Conservation (phyloP, 2,888 invertebrate genomes). For the Caenorhabditis macrosperma region DNA sequence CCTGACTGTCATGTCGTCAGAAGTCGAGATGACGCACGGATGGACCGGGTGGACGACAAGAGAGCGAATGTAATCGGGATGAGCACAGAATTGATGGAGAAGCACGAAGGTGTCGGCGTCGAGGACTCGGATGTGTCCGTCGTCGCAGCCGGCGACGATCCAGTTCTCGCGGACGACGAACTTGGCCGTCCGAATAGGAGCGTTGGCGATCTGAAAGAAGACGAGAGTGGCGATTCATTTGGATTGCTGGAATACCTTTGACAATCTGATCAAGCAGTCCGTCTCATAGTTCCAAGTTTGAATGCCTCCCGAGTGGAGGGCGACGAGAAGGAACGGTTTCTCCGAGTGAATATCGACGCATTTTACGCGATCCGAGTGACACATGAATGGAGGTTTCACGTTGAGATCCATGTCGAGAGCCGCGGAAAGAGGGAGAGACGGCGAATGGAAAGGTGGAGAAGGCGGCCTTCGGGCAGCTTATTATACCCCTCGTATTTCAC, state of each 20-base stretch:
- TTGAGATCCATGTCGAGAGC: neutral
- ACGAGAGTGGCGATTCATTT: too few relatives aligned
- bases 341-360: slow-evolving; percentile 95
- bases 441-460: neutral
- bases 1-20: slow-evolving; percentile 97
- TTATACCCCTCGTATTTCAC: neutral
- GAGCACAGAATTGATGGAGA: slow-evolving; percentile 94
- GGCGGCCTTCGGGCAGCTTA: neutral
- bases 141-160: slow-evolving; percentile 93
- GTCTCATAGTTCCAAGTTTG: slow-evolving; percentile 99
- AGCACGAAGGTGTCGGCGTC: slow-evolving; percentile 85
- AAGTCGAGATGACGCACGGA: slow-evolving; percentile 90
- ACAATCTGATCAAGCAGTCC: slow-evolving; percentile 85
- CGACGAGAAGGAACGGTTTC: slow-evolving; percentile 97
- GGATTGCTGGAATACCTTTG: too few relatives aligned
- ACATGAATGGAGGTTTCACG: slow-evolving; percentile 96
- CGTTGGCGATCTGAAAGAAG: slow-evolving; percentile 88
- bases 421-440: neutral
- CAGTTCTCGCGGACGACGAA: slow-evolving; percentile 95
- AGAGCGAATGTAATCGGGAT: slow-evolving; percentile 93
- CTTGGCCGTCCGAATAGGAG: slow-evolving; percentile 94
- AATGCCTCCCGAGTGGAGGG: slow-evolving; percentile 96
- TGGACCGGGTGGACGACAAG: slow-evolving; percentile 97
- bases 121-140: slow-evolving; percentile 83
- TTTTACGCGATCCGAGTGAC: slow-evolving; percentile 96